Evolutionary conservation across 1,140 invertebrate species (phyloP), one percentile per base, ranked within the genome.

Genomic region (Trichonephila clavipes): DNA sequence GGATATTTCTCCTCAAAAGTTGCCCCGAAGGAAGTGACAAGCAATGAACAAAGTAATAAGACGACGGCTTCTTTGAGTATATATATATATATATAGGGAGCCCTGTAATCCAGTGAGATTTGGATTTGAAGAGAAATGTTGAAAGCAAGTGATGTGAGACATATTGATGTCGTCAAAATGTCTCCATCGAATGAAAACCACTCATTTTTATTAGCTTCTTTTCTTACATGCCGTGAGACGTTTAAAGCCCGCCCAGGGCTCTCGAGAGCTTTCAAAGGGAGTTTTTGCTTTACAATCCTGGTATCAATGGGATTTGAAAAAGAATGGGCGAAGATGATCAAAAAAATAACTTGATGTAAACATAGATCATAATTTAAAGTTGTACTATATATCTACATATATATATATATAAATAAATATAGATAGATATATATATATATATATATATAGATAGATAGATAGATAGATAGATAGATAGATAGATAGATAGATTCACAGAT

Each of bases 141-240:
- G 72, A 77, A 77, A 77, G 4, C 72, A 19, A 77, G 72, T 40
- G 72, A 77, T 77, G 72, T 28, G 72, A 40, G 72, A 77, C 34
- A 77, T 77, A 77, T 77, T 77, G 72, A 77, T 77, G 72, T 77
- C 72, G 14, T 77, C 72, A 77, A 77, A 77, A 77, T 77, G 72
- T 77, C 72, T 40, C 28, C 28, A 6, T 6, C 28, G 72, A 77
- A 28, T 77, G 72, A 77, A 28, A 40, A 19, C 72, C 72, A 34
- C 12, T 77, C 72, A 77, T 77, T 77, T 77, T 77, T 77, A 77
- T 77, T 34, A 2, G 4, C 34, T 2, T 14, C 28, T 34, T 77
- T 72, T 77, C 34, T 77, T 40, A 77, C 72, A 40, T 14, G 14
- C 34, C 28, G 34, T 12, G 72, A 77, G 72, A 77, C 34, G 14